These are phyloP conservation scores for Nemopilema nomurai DNA, from an alignment of 30 jellyfish, hydroid and myxozoan genomes.

Conservation along the genomic window DNA sequence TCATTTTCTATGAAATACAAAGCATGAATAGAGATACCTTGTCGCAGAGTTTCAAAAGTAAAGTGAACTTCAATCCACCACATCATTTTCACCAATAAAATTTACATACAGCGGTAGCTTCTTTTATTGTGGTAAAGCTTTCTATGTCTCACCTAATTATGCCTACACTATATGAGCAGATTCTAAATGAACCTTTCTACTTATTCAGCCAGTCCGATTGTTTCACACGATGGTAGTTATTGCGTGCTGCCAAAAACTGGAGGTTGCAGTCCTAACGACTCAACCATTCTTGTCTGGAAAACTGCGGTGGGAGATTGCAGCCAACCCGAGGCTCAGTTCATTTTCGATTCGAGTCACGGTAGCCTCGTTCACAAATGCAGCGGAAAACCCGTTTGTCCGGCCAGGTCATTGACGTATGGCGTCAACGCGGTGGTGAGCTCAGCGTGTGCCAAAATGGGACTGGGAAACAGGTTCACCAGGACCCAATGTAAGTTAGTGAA, in stretches of 20 bases:
- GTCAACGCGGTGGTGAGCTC: constrained; percentile 31
- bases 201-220: constrained; percentile 59
- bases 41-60: too few relatives aligned
- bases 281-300: constrained; percentile 67
- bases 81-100: too few relatives aligned
- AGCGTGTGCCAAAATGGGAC: constrained; percentile 53
- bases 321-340: constrained; percentile 74
- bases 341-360: constrained; percentile 77
- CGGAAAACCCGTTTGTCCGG: constrained; percentile 85
- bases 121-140: neutral
- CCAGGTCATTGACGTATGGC: constrained; percentile 28
- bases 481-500: constrained; percentile 26
- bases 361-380: constrained; percentile 83
- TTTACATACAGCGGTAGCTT: too few relatives aligned
- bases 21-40: too few relatives aligned
- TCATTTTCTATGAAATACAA: too few relatives aligned
- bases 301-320: constrained; percentile 71
- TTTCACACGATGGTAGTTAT: constrained; percentile 27
- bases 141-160: neutral
- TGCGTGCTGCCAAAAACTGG: constrained; percentile 89
- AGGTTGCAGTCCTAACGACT: constrained; percentile 71
- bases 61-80: too few relatives aligned
- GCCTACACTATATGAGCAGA: neutral
- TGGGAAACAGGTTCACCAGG: constrained; percentile 42
- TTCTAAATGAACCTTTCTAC: neutral